Evolutionary conservation across 2,113 vertebrate species (phyloP).

Genomic region (Malaclemys terrapin): DNA sequence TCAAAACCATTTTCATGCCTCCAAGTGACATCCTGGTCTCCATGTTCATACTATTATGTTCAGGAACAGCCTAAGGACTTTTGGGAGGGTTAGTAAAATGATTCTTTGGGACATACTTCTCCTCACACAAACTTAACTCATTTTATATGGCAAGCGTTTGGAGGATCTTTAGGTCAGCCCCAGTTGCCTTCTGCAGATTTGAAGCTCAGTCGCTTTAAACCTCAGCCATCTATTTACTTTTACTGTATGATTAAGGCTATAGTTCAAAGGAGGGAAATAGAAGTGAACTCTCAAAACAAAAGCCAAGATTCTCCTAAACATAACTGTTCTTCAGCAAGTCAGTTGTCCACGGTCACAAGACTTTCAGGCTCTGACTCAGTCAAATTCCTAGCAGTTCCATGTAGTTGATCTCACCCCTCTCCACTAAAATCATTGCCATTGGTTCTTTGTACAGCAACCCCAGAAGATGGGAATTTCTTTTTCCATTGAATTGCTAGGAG

Average conservation of each 20-base stretch:
- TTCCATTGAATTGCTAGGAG: not conserved
- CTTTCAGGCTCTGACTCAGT: not conserved
- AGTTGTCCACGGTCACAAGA: not conserved
- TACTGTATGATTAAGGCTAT: not conserved
- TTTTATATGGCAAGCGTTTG: not conserved
- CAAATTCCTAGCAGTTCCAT: no score
- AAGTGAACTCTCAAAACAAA: not conserved
- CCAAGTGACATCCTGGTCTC: not conserved
- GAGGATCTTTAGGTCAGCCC: not conserved
- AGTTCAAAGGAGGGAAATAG: not conserved
- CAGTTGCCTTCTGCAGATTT: not conserved
- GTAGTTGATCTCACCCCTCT: no score
- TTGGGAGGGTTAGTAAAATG: not conserved
- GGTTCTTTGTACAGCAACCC: not conserved
- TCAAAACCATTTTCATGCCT: not conserved
- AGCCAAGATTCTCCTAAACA: not conserved
- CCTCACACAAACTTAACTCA: not conserved
- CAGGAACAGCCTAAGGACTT: not conserved
- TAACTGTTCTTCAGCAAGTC: not conserved
- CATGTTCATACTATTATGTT: not conserved
- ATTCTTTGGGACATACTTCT: not conserved
- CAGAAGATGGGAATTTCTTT: not conserved
- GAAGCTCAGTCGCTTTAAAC: not conserved
- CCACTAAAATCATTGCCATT: no score
- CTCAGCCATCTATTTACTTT: not conserved